Percentiles rank a stretch among this genome's conserved stretches.
Evolutionary conservation across 2,797 vertebrate genomes (phyloP).

Genomic region (Bryconaethiops microstoma): DNA sequence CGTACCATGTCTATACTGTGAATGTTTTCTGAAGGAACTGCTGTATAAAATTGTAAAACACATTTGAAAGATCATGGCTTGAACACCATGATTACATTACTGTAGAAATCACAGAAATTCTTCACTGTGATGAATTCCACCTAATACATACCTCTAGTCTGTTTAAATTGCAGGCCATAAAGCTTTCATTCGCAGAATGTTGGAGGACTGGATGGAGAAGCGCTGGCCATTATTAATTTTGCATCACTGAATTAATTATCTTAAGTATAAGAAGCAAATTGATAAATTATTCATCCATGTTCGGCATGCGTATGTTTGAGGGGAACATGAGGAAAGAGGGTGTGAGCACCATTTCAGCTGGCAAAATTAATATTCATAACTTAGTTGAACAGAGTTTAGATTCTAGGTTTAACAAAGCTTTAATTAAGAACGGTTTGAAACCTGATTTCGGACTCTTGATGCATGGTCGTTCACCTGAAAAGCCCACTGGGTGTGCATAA

Average conservation of each 20-base stretch:
- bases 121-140: slow-evolving; percentile 7
- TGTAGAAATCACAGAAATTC: no score
- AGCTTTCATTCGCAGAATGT: slow-evolving; percentile 66
- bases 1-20: no score
- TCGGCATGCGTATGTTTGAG: slow-evolving; percentile 67
- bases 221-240: slow-evolving; percentile 85
- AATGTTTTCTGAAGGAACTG: no score
- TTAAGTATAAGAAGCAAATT: slow-evolving; percentile 86
- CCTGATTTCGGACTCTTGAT: slow-evolving; percentile 53
- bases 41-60: no score
- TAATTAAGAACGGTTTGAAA: slow-evolving; percentile 67
- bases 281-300: slow-evolving; percentile 91
- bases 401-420: slow-evolving; percentile 64
- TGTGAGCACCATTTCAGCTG: slow-evolving; percentile 81
- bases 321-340: slow-evolving; percentile 62
- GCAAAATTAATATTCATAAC: slow-evolving; percentile 95
- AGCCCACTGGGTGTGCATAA: background rate
- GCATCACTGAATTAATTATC: slow-evolving; percentile 91
- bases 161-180: slow-evolving; percentile 63
- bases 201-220: slow-evolving; percentile 57
- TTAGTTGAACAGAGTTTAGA: slow-evolving; percentile 79
- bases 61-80: no score
- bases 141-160: slow-evolving; percentile 38
- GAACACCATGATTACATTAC: no score
- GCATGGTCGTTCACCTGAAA: slow-evolving; percentile 21